These are phyloP conservation scores for Bubo blakistoni DNA, from an alignment of 2,113 vertebrate genomes.

Conservation along the genomic window DNA sequence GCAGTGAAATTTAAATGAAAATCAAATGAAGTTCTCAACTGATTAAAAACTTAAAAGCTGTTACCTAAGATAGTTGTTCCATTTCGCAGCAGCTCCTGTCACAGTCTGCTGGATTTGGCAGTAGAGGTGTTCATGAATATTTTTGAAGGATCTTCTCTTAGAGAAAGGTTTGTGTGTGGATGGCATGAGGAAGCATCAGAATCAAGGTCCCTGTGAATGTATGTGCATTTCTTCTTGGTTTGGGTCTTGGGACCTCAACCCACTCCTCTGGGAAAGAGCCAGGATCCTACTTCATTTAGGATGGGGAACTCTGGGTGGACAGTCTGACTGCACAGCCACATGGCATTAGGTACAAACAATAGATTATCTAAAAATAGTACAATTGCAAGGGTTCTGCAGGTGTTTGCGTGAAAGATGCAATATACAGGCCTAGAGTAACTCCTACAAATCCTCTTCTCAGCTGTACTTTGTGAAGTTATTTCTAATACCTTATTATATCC, in stretches of 20 bases:
- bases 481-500: not conserved
- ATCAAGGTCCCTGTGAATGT: not conserved
- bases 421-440: not conserved
- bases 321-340: not conserved
- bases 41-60: not conserved
- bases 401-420: not conserved
- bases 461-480: not conserved
- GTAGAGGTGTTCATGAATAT: not conserved
- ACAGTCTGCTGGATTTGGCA: not conserved
- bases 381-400: not conserved
- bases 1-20: not conserved
- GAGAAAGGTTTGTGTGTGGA: not conserved
- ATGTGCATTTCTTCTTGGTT: not conserved
- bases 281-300: not conserved
- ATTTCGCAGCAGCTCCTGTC: not conserved
- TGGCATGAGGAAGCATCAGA: not conserved
- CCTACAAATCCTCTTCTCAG: not conserved
- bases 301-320: not conserved
- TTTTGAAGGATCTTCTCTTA: not conserved
- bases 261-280: not conserved
- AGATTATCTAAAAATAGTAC: not conserved
- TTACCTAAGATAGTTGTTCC: not conserved
- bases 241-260: not conserved
- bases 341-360: accelerated
- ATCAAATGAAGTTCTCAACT: not conserved